A percentile compares a stretch with the other conserved stretches of the same genome.
phyloP scores from a whole-genome alignment of 2,797 vertebrate species.

The Premnoplex brunnescens region DNA sequence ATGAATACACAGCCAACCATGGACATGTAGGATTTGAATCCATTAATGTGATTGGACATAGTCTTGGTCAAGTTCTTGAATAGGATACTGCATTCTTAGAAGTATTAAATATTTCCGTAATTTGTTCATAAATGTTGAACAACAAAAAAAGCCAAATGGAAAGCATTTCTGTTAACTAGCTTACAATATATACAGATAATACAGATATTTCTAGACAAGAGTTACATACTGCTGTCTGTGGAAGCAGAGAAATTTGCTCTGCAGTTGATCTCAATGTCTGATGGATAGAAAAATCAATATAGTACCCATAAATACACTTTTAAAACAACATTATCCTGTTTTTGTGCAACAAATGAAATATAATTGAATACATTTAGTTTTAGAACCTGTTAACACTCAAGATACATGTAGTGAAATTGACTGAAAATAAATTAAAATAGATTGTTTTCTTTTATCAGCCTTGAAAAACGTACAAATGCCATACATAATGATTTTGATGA shows the following conservation, averaged over 20 bases:
- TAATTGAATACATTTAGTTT: not conserved
- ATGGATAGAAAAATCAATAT: not conserved
- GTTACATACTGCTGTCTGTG: not conserved
- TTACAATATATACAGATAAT: not conserved
- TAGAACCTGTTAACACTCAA: not conserved
- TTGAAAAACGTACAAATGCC: not conserved
- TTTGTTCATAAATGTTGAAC: conserved; percentile 29
- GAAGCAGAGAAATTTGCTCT: not conserved
- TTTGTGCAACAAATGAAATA: not conserved
- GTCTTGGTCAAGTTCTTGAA: conserved; percentile 37
- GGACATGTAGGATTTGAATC: conserved; percentile 21
- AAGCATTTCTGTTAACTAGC: conserved; percentile 10
- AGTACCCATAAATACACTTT: not conserved
- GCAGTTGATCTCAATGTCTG: not conserved
- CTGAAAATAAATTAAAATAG: conserved; percentile 8
- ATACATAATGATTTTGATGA: not conserved
- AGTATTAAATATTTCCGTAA: conserved; percentile 70
- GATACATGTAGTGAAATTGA: not conserved
- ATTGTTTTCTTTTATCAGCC: not conserved
- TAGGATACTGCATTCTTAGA: conserved; percentile 20
- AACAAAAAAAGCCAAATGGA: not conserved
- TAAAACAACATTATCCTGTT: not conserved
- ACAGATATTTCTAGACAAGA: not conserved
- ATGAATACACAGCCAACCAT: not conserved
- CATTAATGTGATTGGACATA: conserved; percentile 24